phyloP scores from a whole-genome alignment of 1,140 invertebrate genomes.

The Mizuhopecten yessoensis region DNA sequence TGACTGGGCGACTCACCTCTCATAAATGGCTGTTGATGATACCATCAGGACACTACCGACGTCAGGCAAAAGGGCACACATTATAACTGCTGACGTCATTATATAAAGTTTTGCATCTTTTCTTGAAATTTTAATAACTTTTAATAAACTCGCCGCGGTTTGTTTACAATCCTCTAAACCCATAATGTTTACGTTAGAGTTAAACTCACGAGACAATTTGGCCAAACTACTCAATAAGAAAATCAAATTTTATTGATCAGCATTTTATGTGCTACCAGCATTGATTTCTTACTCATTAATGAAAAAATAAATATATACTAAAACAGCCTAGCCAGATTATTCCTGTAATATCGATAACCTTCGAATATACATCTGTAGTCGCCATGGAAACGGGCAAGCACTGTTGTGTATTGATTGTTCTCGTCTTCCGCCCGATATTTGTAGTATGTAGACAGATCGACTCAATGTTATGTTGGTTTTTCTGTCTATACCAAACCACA shows the following conservation, averaged over 20 bases:
- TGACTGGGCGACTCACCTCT: no score
- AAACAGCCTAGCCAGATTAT: background rate
- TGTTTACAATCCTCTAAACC: background rate
- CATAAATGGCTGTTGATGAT: no score
- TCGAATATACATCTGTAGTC: slow-evolving; percentile 27
- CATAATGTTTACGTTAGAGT: background rate
- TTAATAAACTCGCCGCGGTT: no score
- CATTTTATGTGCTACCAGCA: background rate
- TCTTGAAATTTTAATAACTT: no score
- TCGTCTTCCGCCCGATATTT: slow-evolving; percentile 31
- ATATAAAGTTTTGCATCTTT: no score
- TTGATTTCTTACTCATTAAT: background rate
- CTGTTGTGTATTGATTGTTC: background rate
- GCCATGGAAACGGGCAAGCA: background rate
- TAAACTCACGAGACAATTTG: background rate
- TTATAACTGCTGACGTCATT: no score
- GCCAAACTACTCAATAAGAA: slow-evolving; percentile 33
- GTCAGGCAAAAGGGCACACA: no score
- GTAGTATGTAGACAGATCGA: slow-evolving; percentile 22
- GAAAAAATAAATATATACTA: slow-evolving; percentile 12
- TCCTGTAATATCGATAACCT: slow-evolving; percentile 1
- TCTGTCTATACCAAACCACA: background rate
- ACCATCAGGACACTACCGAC: no score
- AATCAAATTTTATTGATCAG: background rate
- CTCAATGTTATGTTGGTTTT: background rate